Percentiles rank a stretch among this genome's conserved stretches.
phyloP scores from a whole-genome alignment of 2,113 vertebrate genomes.

The Clarias magur region DNA sequence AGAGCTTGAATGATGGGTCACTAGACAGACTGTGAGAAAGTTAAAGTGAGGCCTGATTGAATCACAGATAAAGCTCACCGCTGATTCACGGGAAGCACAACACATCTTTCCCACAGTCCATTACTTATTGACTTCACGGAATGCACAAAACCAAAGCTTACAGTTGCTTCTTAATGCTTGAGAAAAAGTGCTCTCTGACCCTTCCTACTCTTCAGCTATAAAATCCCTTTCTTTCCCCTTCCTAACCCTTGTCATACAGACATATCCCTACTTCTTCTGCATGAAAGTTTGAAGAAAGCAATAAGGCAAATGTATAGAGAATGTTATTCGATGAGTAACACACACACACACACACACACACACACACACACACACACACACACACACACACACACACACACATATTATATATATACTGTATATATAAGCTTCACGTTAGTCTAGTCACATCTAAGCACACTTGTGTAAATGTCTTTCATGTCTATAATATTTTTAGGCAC shows the following conservation, averaged over 20 bases:
- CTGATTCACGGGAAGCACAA: constrained; percentile 39
- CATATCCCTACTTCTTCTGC: constrained; percentile 40
- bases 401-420: too few species aligned
- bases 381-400: too few species aligned
- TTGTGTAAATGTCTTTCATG: background rate
- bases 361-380: background rate
- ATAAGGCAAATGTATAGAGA: background rate
- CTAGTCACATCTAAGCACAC: background rate
- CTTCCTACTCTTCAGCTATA: constrained; percentile 8
- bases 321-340: background rate
- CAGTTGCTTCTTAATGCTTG: constrained; percentile 59
- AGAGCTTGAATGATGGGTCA: constrained; percentile 73
- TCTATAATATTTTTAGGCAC: background rate
- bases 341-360: too few species aligned
- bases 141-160: constrained; percentile 62
- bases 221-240: constrained; percentile 33
- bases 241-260: constrained; percentile 37
- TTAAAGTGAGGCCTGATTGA: constrained; percentile 52
- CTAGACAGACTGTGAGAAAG: constrained; percentile 75
- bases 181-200: constrained; percentile 49
- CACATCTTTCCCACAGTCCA: constrained; percentile 78
- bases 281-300: constrained; percentile 34
- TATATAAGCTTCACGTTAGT: background rate
- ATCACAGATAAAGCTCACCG: constrained; percentile 49
- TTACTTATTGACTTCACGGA: constrained; percentile 68